Percentiles rank a stretch among this genome's conserved stretches.
Evolutionary conservation across 2,888 invertebrate species (phyloP).

Genomic region (Trachelus troglodyta): DNA sequence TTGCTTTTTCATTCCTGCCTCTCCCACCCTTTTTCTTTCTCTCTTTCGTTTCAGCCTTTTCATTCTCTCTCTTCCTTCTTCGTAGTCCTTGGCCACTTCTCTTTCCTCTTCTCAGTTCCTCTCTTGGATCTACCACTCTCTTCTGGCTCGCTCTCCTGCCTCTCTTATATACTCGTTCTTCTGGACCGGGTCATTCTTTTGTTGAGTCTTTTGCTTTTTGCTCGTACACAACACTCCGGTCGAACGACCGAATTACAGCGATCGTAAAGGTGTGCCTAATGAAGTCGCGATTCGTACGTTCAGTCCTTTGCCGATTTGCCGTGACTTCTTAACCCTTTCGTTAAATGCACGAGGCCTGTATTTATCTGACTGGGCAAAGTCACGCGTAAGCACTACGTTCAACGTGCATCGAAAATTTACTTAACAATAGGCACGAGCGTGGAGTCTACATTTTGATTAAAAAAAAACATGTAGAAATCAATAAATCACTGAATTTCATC

Average conservation of each 20-base stretch:
- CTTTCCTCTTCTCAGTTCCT: slow-evolving; percentile 7
- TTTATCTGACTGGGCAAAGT: background rate
- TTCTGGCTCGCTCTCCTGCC: slow-evolving; percentile 18
- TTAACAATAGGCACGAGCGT: background rate
- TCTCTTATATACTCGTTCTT: slow-evolving; percentile 15
- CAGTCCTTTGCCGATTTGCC: slow-evolving; percentile 40
- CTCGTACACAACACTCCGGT: slow-evolving; percentile 23
- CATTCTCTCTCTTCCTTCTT: slow-evolving; percentile 30
- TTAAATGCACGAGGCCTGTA: background rate
- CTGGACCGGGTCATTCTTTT: slow-evolving; percentile 48
- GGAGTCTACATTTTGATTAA: background rate
- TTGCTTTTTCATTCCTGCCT: slow-evolving; percentile 44
- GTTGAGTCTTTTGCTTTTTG: slow-evolving; percentile 45
- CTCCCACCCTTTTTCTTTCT: slow-evolving; percentile 20
- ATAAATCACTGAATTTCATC: background rate
- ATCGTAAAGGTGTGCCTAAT: slow-evolving; percentile 53
- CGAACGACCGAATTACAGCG: slow-evolving; percentile 46
- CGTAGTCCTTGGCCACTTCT: background rate
- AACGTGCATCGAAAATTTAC: background rate
- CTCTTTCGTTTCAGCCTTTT: slow-evolving; percentile 32
- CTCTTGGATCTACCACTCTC: slow-evolving; percentile 11
- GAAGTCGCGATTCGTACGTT: slow-evolving; percentile 53
- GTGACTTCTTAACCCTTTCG: background rate
- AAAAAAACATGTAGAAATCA: background rate
- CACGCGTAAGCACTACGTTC: background rate